phyloP scores from a whole-genome alignment of 1,140 invertebrate species.

The Anastrepha obliqua region DNA sequence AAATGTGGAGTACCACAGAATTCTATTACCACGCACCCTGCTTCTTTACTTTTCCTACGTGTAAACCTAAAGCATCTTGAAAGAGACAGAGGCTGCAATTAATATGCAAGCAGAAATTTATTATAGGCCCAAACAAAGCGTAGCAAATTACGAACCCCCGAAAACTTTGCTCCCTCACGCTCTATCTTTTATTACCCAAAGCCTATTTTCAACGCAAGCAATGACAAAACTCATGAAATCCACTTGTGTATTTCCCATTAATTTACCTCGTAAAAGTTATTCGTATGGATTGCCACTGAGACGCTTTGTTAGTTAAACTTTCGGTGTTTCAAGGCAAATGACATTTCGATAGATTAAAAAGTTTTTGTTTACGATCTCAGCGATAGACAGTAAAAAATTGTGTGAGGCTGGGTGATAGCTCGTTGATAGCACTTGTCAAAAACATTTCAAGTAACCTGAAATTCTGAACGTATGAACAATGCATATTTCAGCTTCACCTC shows the following conservation, averaged over 20 bases:
- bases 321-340: background rate
- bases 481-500: too few relatives aligned
- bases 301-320: background rate
- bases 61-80: too few relatives aligned
- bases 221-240: background rate
- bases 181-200: too few relatives aligned
- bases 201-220: background rate
- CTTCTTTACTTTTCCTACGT: too few relatives aligned
- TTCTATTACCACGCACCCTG: too few relatives aligned
- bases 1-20: too few relatives aligned
- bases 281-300: background rate
- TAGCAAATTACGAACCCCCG: background rate
- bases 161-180: background rate
- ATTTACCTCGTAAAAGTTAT: background rate
- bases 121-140: background rate
- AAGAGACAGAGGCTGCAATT: background rate
- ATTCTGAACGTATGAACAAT: too few relatives aligned
- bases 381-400: background rate
- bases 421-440: background rate
- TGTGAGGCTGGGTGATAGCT: background rate
- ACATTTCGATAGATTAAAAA: constrained; percentile 22
- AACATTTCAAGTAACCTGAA: background rate
- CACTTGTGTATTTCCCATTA: constrained; percentile 15
- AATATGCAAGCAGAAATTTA: constrained; percentile 5
- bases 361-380: background rate